These are phyloP conservation scores for Solenopsis fugax DNA, from an alignment of 1,140 invertebrate genomes.

Conservation along the genomic window DNA sequence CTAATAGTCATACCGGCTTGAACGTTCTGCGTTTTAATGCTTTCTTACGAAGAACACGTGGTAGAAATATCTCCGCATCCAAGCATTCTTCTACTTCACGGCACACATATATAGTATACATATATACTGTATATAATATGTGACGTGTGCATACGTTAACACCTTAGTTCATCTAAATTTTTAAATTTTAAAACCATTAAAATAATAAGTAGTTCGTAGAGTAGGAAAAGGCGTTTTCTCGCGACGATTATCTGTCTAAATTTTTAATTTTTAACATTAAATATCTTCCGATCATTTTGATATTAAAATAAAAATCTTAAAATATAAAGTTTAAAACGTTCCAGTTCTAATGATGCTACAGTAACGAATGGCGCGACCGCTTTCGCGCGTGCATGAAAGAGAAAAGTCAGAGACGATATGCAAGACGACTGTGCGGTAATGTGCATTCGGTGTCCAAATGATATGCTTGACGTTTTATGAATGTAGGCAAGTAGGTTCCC, in stretches of 20 bases:
- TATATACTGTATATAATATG: not conserved
- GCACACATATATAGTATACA: not conserved
- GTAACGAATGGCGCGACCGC: conserved; percentile 6
- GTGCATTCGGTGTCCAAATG: conserved; percentile 37
- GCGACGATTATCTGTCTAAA: not conserved
- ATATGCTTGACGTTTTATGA: conserved; percentile 37
- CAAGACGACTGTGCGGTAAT: conserved; percentile 21
- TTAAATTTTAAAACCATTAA: not conserved
- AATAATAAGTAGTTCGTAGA: not conserved
- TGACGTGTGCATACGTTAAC: not conserved
- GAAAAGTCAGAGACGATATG: not conserved
- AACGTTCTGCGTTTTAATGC: not conserved
- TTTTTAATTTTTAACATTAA: not conserved
- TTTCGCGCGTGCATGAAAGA: conserved; percentile 10
- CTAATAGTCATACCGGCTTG: conserved; percentile 15
- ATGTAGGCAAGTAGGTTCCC: conserved; percentile 78
- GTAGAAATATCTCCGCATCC: not conserved
- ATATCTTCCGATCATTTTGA: not conserved
- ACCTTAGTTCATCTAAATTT: no score
- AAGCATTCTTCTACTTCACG: not conserved
- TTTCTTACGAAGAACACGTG: not conserved
- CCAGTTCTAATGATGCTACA: not conserved
- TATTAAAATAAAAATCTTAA: not conserved
- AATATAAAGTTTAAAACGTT: not conserved
- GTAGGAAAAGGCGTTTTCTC: not conserved